Percentiles rank a stretch among this genome's conserved stretches.
Conservation (phyloP, 2,888 invertebrate genomes). For the Diarsia mendica region DNA sequence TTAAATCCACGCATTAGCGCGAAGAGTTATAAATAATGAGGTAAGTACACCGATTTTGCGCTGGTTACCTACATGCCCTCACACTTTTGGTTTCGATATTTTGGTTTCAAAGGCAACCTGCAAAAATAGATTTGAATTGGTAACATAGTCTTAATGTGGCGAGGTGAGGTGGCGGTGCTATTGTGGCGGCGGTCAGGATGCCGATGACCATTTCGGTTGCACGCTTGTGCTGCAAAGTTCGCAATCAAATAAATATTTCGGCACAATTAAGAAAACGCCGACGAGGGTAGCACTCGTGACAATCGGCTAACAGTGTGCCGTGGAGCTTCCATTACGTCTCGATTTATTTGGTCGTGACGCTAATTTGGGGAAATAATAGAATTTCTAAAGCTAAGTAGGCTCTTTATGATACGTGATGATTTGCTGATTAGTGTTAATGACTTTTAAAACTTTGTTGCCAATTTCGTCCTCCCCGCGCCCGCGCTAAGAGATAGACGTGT, state of each 20-base stretch:
- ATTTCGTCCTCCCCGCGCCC: too few species aligned
- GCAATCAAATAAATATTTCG: constrained; percentile 91
- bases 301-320: constrained; percentile 77
- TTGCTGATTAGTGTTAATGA: background rate
- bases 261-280: constrained; percentile 90
- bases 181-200: constrained; percentile 84
- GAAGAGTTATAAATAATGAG: constrained; percentile 47
- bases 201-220: constrained; percentile 90
- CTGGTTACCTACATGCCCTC: constrained; percentile 19
- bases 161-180: constrained; percentile 77
- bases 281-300: constrained; percentile 90
- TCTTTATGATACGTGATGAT: background rate
- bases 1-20: constrained; percentile 44
- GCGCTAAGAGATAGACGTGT: too few species aligned
- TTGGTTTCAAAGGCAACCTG: constrained; percentile 58
- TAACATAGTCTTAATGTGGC: constrained; percentile 70
- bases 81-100: constrained; percentile 48
- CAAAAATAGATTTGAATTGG: constrained; percentile 78
- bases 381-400: background rate
- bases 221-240: constrained; percentile 86
- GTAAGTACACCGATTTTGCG: constrained; percentile 17
- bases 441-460: background rate
- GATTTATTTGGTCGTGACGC: constrained; percentile 58
- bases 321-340: constrained; percentile 75
- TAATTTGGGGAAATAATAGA: background rate